phyloP scores from a whole-genome alignment of 2,797 vertebrate species.

The Manis javanica region DNA sequence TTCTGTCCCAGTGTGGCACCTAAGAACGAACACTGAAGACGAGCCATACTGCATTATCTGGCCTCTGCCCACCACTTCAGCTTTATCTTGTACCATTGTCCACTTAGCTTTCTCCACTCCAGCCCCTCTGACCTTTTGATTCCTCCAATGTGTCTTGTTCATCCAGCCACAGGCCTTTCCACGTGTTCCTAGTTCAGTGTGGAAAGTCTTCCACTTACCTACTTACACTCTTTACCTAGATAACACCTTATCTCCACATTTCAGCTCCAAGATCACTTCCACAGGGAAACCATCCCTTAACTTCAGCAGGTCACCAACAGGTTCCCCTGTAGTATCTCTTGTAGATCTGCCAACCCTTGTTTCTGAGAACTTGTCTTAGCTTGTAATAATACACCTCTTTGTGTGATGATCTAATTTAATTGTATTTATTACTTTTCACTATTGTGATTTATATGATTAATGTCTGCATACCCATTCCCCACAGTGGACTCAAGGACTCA shows the following conservation, averaged over 20 bases:
- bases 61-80: neutral
- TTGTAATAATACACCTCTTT: neutral
- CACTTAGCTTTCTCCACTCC: neutral
- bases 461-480: neutral
- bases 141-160: neutral
- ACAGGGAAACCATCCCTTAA: neutral
- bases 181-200: neutral
- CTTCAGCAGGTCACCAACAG: neutral
- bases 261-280: neutral
- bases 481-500: neutral
- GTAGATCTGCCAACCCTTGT: neutral
- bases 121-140: neutral
- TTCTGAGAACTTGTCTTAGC: neutral
- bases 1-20: neutral
- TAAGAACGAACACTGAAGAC: neutral
- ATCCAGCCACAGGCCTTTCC: neutral
- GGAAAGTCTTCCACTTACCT: neutral
- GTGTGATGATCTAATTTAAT: neutral
- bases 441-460: neutral
- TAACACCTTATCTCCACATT: neutral
- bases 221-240: neutral
- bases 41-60: neutral
- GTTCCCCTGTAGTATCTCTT: neutral
- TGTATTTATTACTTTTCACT: neutral
- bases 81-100: neutral